These are phyloP conservation scores for Poecilus cupreus DNA, from an alignment of 2,888 invertebrate genomes.

Conservation along the genomic window DNA sequence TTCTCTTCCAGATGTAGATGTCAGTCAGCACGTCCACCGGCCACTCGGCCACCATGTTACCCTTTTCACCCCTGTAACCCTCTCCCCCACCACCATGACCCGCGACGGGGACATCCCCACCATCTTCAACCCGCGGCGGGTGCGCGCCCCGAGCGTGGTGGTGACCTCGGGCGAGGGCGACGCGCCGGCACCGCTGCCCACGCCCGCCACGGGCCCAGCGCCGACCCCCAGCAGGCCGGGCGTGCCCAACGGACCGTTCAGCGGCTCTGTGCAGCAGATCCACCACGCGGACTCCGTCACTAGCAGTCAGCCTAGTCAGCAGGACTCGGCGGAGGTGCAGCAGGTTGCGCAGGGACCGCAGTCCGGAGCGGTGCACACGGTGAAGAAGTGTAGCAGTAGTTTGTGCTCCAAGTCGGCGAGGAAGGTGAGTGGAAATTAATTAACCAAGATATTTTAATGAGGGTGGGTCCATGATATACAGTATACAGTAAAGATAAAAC, in stretches of 20 bases:
- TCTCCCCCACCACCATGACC: slow-evolving; percentile 74
- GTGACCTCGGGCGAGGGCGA: slow-evolving; percentile 69
- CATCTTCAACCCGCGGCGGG: slow-evolving; percentile 82
- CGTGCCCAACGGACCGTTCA: slow-evolving; percentile 72
- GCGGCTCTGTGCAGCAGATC: slow-evolving; percentile 73
- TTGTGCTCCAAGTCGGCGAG: slow-evolving; percentile 89
- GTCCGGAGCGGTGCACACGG: slow-evolving; percentile 69
- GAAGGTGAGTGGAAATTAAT: slow-evolving; percentile 76
- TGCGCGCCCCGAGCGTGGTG: slow-evolving; percentile 70
- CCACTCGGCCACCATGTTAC: neutral
- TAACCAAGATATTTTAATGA: neutral
- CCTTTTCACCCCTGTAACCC: neutral
- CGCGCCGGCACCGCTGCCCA: slow-evolving; percentile 61
- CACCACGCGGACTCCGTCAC: slow-evolving; percentile 73
- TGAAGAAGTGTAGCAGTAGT: slow-evolving; percentile 80
- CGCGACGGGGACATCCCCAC: slow-evolving; percentile 86
- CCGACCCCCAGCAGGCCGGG: slow-evolving; percentile 74
- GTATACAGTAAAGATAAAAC: too few relatives aligned
- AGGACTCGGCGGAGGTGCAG: slow-evolving; percentile 62
- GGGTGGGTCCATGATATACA: too few relatives aligned
- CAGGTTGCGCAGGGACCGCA: slow-evolving; percentile 60
- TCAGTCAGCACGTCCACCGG: neutral
- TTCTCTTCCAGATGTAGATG: slow-evolving; percentile 39
- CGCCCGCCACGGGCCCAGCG: slow-evolving; percentile 65
- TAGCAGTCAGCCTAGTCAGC: slow-evolving; percentile 78